These are phyloP conservation scores for Podotricha telesiphe DNA, from an alignment of 2,888 invertebrate genomes.

Conservation along the genomic window DNA sequence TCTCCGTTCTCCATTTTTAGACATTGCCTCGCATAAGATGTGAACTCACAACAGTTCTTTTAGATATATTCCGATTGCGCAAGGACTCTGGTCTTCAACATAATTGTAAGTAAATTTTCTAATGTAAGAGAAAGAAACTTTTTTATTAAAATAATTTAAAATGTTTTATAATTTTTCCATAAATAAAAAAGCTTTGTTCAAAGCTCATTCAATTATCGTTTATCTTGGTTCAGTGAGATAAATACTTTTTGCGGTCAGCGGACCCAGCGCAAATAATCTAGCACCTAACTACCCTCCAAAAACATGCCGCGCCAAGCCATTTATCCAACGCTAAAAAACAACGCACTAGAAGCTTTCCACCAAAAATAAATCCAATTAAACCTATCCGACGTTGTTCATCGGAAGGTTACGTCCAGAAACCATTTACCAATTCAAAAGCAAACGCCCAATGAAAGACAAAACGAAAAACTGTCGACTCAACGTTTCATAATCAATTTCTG, in stretches of 20 bases:
- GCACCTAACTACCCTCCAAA: constrained; percentile 39
- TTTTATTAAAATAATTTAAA: not conserved
- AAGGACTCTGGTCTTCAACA: too few species aligned
- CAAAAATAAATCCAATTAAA: constrained; percentile 61
- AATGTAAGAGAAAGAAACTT: not conserved
- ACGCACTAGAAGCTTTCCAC: constrained; percentile 42
- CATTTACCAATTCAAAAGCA: constrained; percentile 59
- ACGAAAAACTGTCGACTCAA: constrained; percentile 71
- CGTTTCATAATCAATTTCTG: constrained; percentile 70
- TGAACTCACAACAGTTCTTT: too few species aligned
- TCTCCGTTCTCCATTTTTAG: too few species aligned
- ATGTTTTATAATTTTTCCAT: not conserved
- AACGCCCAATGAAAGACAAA: constrained; percentile 56
- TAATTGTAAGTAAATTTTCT: not conserved
- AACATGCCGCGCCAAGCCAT: constrained; percentile 43
- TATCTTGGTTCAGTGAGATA: constrained; percentile 25
- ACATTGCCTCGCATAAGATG: too few species aligned
- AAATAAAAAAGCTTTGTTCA: constrained; percentile 14
- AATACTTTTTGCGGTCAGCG: constrained; percentile 34
- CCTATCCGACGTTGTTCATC: constrained; percentile 53
- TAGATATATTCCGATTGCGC: too few species aligned
- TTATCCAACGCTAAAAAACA: constrained; percentile 44
- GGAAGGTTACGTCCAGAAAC: constrained; percentile 54
- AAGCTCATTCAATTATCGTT: constrained; percentile 27
- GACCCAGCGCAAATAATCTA: constrained; percentile 38